phyloP scores from a whole-genome alignment of 2,113 vertebrate species.

The Ardeotis arabs region DNA sequence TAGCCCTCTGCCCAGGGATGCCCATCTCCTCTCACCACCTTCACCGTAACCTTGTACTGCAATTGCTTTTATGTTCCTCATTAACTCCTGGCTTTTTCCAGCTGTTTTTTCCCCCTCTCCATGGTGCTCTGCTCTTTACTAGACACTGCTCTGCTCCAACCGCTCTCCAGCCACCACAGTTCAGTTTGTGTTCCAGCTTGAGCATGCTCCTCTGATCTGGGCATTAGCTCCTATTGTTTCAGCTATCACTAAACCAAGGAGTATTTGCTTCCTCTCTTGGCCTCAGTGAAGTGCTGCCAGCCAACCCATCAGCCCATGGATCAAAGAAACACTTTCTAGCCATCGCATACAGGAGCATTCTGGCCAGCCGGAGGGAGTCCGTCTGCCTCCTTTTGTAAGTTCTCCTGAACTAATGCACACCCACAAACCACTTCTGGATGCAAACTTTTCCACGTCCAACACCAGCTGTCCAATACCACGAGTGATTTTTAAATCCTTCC shows the following conservation, averaged over 20 bases:
- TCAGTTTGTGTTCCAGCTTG: not conserved
- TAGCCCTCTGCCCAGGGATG: not conserved
- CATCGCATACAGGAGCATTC: not conserved
- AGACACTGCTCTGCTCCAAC: not conserved
- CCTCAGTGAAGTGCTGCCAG: not conserved
- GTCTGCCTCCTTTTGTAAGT: not conserved
- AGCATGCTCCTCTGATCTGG: not conserved
- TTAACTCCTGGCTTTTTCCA: not conserved
- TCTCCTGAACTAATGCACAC: not conserved
- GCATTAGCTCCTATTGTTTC: not conserved
- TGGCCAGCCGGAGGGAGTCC: not conserved
- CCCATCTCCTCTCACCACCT: accelerated
- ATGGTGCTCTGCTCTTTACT: not conserved
- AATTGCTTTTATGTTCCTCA: not conserved
- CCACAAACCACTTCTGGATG: not conserved
- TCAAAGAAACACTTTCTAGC: not conserved
- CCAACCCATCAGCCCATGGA: not conserved
- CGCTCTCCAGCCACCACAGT: not conserved
- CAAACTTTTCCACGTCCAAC: not conserved
- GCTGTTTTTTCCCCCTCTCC: not conserved
- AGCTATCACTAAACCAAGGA: not conserved
- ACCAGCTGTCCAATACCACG: not conserved
- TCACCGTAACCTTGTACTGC: accelerated
- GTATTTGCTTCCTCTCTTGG: not conserved
- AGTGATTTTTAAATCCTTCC: not conserved